These are phyloP conservation scores for Rhodinocichla rosea DNA, from an alignment of 2,113 vertebrate species.

Conservation along the genomic window DNA sequence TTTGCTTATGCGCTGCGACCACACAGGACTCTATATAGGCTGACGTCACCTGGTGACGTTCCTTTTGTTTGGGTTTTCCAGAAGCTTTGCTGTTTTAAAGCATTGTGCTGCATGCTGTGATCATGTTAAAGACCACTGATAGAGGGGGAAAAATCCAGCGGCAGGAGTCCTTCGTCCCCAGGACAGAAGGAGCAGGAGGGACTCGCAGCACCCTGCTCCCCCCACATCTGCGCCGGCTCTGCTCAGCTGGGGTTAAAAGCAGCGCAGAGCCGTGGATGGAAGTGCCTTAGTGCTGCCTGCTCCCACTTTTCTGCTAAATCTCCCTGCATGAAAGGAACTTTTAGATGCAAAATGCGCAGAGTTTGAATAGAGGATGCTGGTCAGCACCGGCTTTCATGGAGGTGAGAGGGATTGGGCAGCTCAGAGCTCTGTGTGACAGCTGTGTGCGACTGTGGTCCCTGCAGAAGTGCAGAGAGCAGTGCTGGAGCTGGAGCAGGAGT, in stretches of 20 bases:
- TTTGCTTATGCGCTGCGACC: slow-evolving; percentile 95
- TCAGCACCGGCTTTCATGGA: background rate
- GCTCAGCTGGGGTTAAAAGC: slow-evolving; percentile 54
- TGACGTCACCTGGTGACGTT: slow-evolving; percentile 95
- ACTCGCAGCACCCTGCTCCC: background rate
- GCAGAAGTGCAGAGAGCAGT: background rate
- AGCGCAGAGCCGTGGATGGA: slow-evolving; percentile 42
- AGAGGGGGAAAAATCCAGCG: background rate
- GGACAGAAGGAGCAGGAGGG: slow-evolving; percentile 28
- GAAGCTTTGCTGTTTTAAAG: slow-evolving; percentile 80
- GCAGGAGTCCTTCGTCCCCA: slow-evolving; percentile 33
- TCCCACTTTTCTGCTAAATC: background rate
- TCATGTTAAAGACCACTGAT: slow-evolving; percentile 50
- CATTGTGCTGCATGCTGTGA: slow-evolving; percentile 66
- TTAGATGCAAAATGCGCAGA: background rate
- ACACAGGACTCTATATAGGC: slow-evolving; percentile 98
- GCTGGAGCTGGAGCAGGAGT: background rate
- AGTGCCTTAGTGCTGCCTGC: slow-evolving; percentile 29
- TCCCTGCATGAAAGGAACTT: slow-evolving; percentile 31
- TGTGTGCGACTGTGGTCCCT: background rate
- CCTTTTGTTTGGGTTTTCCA: slow-evolving; percentile 86
- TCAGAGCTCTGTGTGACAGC: background rate
- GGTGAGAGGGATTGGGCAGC: slow-evolving; percentile 2
- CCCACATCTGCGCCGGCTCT: background rate
- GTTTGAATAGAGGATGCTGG: slow-evolving; percentile 7